A percentile compares a stretch with the other conserved stretches of the same genome.
phyloP scores from a whole-genome alignment of 2,113 vertebrate species.

The Spheniscus mendiculus region DNA sequence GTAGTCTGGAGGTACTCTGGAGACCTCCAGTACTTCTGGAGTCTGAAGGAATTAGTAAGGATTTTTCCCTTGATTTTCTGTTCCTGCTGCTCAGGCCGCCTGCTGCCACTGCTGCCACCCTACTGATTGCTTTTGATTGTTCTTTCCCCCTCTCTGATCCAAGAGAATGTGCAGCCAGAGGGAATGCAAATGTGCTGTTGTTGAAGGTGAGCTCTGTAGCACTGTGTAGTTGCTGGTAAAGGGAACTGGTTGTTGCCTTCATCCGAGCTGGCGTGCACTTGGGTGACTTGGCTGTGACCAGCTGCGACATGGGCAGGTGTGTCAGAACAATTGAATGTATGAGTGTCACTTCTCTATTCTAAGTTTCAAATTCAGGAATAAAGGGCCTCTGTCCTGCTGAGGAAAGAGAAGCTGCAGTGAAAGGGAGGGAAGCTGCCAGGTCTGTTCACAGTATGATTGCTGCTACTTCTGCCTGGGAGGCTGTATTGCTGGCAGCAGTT shows the following conservation, averaged over 20 bases:
- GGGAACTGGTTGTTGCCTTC: not conserved
- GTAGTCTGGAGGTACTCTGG: not conserved
- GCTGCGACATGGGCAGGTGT: not conserved
- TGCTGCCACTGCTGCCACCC: not conserved
- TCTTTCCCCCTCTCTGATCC: not conserved
- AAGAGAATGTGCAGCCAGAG: not conserved
- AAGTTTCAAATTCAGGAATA: not conserved
- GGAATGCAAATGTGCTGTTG: not conserved
- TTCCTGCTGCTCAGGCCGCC: not conserved
- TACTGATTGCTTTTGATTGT: not conserved
- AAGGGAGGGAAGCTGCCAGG: not conserved
- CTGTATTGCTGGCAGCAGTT: not conserved
- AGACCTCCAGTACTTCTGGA: not conserved
- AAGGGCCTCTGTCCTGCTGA: not conserved
- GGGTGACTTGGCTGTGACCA: not conserved
- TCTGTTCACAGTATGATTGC: not conserved
- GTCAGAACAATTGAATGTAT: not conserved
- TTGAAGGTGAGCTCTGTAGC: not conserved
- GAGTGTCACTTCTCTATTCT: not conserved
- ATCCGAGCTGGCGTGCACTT: accelerated
- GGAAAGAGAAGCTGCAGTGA: not conserved
- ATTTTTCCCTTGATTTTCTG: not conserved
- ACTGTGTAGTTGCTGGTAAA: not conserved
- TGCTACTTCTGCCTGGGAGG: not conserved
- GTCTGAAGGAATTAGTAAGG: not conserved